Conservation (phyloP, 1,140 invertebrate genomes). For the Drosophila santomea region DNA sequence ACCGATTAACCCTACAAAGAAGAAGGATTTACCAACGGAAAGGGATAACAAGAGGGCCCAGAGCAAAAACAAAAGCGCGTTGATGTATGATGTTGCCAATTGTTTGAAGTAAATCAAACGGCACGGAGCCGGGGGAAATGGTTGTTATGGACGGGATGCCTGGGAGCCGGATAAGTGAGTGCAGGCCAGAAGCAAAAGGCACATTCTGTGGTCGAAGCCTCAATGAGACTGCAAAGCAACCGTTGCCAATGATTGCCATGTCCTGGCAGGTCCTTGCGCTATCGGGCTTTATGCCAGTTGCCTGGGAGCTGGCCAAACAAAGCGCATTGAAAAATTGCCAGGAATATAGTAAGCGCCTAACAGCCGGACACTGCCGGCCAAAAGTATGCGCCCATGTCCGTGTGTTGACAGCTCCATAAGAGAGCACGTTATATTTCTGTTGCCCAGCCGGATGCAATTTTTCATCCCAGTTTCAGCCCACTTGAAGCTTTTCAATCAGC, state of each 20-base stretch:
- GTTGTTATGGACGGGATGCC: conserved; percentile 17
- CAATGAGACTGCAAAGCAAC: conserved; percentile 49
- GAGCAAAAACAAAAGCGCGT: conserved; percentile 63
- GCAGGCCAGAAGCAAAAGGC: conserved; percentile 59
- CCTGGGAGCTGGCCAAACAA: conserved; percentile 57
- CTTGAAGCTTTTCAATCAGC: conserved; percentile 72
- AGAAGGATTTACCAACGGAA: conserved; percentile 28
- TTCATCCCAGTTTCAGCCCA: conserved; percentile 9
- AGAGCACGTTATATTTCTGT: conserved; percentile 65
- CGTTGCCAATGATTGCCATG: conserved; percentile 59
- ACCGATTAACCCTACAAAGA: conserved; percentile 11
- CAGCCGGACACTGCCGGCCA: conserved; percentile 31
- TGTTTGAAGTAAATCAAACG: conserved; percentile 82
- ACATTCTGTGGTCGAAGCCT: conserved; percentile 54
- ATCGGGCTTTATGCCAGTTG: conserved; percentile 41
- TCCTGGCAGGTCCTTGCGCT: conserved; percentile 23
- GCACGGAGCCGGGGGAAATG: conserved; percentile 31
- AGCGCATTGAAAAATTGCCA: conserved; percentile 77
- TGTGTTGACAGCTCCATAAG: conserved; percentile 57
- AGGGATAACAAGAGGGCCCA: conserved; percentile 42
- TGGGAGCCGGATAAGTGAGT: conserved; percentile 51
- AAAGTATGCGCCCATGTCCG: conserved; percentile 37
- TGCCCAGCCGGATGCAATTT: conserved; percentile 2
- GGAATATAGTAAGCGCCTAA: conserved; percentile 65
- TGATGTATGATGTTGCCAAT: conserved; percentile 83